A percentile compares a stretch with the other conserved stretches of the same genome.
Evolutionary conservation across 1,140 invertebrate species (phyloP).

Genomic region (Ceratitis capitata): DNA sequence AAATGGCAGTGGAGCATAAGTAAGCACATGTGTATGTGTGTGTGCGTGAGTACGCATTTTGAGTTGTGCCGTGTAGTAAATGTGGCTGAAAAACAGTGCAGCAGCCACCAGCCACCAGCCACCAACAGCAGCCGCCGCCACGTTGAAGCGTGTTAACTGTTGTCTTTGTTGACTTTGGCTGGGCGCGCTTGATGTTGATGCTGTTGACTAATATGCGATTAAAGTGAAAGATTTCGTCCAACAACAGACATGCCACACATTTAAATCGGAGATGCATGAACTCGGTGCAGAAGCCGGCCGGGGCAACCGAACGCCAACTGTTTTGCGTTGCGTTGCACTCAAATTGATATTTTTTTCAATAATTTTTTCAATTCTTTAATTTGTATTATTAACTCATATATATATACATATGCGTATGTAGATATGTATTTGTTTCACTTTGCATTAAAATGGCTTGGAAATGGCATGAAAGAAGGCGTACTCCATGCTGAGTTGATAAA

Average conservation of each 20-base stretch:
- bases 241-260: background rate
- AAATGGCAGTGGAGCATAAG: conserved; percentile 51
- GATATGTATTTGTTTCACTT: background rate
- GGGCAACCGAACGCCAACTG: background rate
- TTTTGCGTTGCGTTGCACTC: conserved; percentile 8
- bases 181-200: background rate
- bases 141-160: conserved; percentile 11
- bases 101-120: background rate
- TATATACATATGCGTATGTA: background rate
- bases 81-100: background rate
- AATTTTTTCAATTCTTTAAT: background rate
- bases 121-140: no score
- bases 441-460: conserved; percentile 25
- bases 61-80: background rate
- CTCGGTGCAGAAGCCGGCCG: background rate
- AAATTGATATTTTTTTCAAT: no score
- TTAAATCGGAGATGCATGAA: background rate
- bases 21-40: background rate
- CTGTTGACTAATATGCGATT: conserved; percentile 55
- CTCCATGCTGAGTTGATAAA: conserved; percentile 42
- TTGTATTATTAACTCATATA: background rate
- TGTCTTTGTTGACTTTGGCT: no score
- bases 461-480: conserved; percentile 32
- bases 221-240: conserved; percentile 43
- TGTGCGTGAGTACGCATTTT: background rate